Evolutionary conservation across 1,140 invertebrate species (phyloP).

Genomic region (Apis dorsata): DNA sequence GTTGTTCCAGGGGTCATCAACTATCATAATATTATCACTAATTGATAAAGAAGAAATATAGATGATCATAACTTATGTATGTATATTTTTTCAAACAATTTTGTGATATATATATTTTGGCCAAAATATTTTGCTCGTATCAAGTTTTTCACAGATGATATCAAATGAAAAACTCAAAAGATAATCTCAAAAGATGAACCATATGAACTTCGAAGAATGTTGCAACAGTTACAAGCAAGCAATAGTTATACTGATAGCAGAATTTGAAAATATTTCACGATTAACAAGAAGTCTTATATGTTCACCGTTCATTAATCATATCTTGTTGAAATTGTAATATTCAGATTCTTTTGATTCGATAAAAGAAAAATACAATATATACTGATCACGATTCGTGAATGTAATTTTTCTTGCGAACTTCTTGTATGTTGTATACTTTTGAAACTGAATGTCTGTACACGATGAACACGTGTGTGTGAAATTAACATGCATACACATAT

Average conservation of each 20-base stretch:
- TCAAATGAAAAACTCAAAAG: not conserved
- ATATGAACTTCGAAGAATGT: not conserved
- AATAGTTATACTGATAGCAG: not conserved
- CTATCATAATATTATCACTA: conserved; percentile 13
- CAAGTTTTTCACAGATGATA: not conserved
- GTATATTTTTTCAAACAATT: not conserved
- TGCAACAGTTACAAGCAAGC: not conserved
- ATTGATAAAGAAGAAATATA: conserved; percentile 17
- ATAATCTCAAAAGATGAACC: not conserved
- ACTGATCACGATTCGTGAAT: not conserved
- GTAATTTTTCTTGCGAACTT: not conserved
- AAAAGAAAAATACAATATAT: not conserved
- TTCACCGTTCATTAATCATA: conserved; percentile 15
- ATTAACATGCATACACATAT: not conserved
- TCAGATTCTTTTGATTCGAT: not conserved
- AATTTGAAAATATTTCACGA: not conserved
- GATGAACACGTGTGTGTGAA: not conserved
- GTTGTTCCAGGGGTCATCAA: conserved; percentile 12
- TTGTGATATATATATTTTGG: not conserved
- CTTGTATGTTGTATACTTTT: not conserved
- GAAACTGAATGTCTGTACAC: not conserved
- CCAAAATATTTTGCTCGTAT: not conserved
- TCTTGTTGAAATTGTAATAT: not conserved
- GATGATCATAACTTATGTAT: not conserved
- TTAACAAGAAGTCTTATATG: too few relatives aligned